phyloP scores from a whole-genome alignment of 1,140 invertebrate species.

The Leptopilina clavipes region DNA sequence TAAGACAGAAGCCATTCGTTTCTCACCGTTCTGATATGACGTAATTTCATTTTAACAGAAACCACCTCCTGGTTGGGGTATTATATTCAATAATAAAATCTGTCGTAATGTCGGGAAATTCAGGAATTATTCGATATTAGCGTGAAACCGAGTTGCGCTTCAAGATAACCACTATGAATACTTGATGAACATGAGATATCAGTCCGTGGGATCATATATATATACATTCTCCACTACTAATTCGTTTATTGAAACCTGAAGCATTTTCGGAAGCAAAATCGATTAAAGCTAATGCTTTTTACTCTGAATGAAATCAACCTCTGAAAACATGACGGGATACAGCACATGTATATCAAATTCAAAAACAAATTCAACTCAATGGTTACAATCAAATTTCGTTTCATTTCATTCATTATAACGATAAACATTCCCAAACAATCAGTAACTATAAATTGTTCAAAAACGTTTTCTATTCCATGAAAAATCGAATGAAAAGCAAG shows the following conservation, averaged over 20 bases:
- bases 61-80: background rate
- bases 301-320: slow-evolving; percentile 16
- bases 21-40: slow-evolving; percentile 53
- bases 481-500: background rate
- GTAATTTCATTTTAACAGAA: slow-evolving; percentile 54
- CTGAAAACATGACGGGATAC: background rate
- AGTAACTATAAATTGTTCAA: background rate
- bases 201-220: slow-evolving; percentile 53
- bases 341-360: background rate
- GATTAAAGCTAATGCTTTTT: slow-evolving; percentile 48
- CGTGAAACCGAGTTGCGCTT: slow-evolving; percentile 51
- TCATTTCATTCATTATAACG: slow-evolving; percentile 6
- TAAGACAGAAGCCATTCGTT: slow-evolving; percentile 44
- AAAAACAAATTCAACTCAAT: background rate
- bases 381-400: background rate
- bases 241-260: slow-evolving; percentile 67
- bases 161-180: slow-evolving; percentile 60
- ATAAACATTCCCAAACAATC: background rate
- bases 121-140: slow-evolving; percentile 61
- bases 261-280: slow-evolving; percentile 63
- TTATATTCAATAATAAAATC: slow-evolving; percentile 47
- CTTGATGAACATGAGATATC: slow-evolving; percentile 61
- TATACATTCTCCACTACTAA: slow-evolving; percentile 52
- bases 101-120: slow-evolving; percentile 58
- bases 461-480: too few species aligned